Percentiles rank a stretch among this genome's conserved stretches.
These are phyloP conservation scores for Ischnus inquisitorius DNA, from an alignment of 2,888 invertebrate genomes.

Conservation along the genomic window DNA sequence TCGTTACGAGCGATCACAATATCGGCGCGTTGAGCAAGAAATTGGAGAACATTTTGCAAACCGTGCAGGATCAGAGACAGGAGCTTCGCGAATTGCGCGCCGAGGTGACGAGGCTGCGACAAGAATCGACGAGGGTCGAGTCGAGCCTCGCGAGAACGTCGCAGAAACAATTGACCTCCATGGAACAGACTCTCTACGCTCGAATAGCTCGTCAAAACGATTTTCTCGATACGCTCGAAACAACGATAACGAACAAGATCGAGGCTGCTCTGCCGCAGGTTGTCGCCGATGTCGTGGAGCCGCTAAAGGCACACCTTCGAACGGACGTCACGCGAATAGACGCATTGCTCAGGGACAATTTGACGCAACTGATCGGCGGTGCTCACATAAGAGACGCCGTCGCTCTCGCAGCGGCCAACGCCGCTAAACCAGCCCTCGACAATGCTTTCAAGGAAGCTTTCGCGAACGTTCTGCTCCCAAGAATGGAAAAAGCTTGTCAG, in stretches of 20 bases:
- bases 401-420: constrained; percentile 89
- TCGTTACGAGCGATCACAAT: constrained; percentile 72
- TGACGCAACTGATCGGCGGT: constrained; percentile 92
- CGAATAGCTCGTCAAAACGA: constrained; percentile 80
- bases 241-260: constrained; percentile 86
- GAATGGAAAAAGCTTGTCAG: constrained; percentile 94
- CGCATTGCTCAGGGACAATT: constrained; percentile 92
- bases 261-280: constrained; percentile 86
- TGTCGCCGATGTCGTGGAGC: constrained; percentile 90
- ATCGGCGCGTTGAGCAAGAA: constrained; percentile 77
- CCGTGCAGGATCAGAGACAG: constrained; percentile 80
- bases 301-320: constrained; percentile 90
- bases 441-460: constrained; percentile 93
- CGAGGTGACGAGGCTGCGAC: constrained; percentile 79
- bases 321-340: constrained; percentile 87
- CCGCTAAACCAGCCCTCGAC: constrained; percentile 91
- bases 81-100: constrained; percentile 79
- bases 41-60: constrained; percentile 79
- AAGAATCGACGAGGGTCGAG: constrained; percentile 79
- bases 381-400: constrained; percentile 91
- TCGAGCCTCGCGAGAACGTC: constrained; percentile 77
- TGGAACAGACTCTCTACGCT: constrained; percentile 79
- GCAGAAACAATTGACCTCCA: constrained; percentile 79
- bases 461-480: constrained; percentile 92
- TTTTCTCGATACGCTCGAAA: constrained; percentile 80